Evolutionary conservation across 2,888 invertebrate species (phyloP).

Genomic region (Acanthosepion esculentum): DNA sequence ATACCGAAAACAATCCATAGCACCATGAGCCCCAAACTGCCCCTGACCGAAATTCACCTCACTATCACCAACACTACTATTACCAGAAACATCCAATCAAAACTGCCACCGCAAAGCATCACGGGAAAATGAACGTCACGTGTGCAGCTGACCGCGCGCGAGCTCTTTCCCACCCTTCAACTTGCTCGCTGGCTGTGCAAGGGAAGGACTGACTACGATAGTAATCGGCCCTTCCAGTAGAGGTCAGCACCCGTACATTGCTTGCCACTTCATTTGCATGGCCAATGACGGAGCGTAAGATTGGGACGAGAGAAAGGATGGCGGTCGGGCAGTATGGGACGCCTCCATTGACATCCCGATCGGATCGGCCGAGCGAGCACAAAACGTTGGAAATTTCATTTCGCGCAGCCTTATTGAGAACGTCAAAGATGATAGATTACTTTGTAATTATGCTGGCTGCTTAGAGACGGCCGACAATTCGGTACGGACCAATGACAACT

Average conservation of each 20-base stretch:
- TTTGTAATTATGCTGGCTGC: neutral
- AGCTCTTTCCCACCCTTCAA: neutral
- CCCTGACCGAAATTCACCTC: neutral
- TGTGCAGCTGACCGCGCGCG: constrained; percentile 33
- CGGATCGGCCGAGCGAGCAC: constrained; percentile 33
- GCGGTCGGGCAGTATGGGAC: neutral
- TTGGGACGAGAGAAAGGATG: neutral
- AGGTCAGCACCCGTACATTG: neutral
- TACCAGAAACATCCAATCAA: neutral
- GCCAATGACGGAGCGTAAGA: neutral
- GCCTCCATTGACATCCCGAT: constrained; percentile 12
- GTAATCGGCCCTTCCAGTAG: neutral
- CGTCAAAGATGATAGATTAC: constrained; percentile 33
- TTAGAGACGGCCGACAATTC: constrained; percentile 33
- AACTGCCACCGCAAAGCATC: neutral
- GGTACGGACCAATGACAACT: constrained; percentile 22
- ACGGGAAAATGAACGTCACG: neutral
- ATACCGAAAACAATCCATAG: neutral
- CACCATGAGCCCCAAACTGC: no score
- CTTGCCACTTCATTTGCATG: constrained; percentile 14
- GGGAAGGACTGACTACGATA: neutral
- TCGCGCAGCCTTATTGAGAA: constrained; percentile 16
- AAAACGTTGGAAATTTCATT: constrained; percentile 33
- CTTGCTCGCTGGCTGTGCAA: neutral
- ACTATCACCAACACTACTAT: neutral